These are phyloP conservation scores for Acleris literana DNA, from an alignment of 2,888 invertebrate genomes.

Conservation along the genomic window DNA sequence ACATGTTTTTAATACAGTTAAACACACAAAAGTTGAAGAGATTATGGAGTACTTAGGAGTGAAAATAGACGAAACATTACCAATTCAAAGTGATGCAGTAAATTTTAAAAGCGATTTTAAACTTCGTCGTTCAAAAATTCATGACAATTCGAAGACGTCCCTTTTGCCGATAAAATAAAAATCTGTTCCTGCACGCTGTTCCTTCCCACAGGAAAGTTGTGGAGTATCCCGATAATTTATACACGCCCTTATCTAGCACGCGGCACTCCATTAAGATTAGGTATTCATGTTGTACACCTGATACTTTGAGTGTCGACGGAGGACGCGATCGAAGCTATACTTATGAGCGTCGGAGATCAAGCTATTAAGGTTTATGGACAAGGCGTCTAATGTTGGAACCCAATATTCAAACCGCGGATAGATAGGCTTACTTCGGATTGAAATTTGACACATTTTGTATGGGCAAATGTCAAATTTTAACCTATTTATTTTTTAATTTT, in stretches of 20 bases:
- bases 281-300: constrained; percentile 80
- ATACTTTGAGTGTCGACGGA: constrained; percentile 63
- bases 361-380: constrained; percentile 21
- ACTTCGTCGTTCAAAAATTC: constrained; percentile 46
- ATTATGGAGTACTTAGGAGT: too few species aligned
- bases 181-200: constrained; percentile 64
- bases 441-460: too few species aligned
- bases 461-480: too few species aligned
- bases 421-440: too few species aligned
- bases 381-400: too few species aligned
- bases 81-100: constrained; percentile 12
- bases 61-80: not conserved
- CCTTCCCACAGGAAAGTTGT: constrained; percentile 73
- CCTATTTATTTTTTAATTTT: too few species aligned
- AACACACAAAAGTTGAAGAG: not conserved
- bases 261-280: constrained; percentile 79
- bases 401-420: too few species aligned
- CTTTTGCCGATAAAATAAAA: constrained; percentile 47
- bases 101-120: constrained; percentile 25
- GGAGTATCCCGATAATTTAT: constrained; percentile 77
- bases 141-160: constrained; percentile 46
- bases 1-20: not conserved
- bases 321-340: constrained; percentile 13
- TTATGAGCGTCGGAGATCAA: constrained; percentile 19
- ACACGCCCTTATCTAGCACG: constrained; percentile 67